phyloP scores from a whole-genome alignment of 1,140 invertebrate species.

The Tetramorium simillimum region DNA sequence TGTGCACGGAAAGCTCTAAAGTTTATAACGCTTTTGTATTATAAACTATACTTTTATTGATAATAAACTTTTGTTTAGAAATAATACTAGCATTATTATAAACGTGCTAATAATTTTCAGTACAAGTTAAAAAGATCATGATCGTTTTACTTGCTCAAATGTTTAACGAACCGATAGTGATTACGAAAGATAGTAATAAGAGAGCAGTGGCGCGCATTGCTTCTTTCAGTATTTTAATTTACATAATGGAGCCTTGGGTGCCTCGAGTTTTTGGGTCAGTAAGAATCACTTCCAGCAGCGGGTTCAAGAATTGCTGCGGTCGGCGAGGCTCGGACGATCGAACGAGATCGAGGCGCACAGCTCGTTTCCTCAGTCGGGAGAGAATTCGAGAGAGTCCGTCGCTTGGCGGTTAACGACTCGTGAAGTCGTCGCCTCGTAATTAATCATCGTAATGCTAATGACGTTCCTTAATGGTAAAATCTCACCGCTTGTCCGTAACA shows the following conservation, averaged over 20 bases:
- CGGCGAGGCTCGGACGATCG: slow-evolving; percentile 9
- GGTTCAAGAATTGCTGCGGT: slow-evolving; percentile 29
- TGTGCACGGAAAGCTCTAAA: neutral
- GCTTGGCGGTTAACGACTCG: slow-evolving; percentile 34
- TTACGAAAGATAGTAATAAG: slow-evolving; percentile 40
- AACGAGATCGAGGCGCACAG: slow-evolving; percentile 41
- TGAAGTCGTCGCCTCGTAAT: slow-evolving; percentile 57
- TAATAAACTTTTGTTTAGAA: neutral
- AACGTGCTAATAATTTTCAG: neutral
- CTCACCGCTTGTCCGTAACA: slow-evolving; percentile 19
- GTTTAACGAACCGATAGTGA: slow-evolving; percentile 45
- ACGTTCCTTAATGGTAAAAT: slow-evolving; percentile 43
- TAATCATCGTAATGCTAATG: slow-evolving; percentile 68
- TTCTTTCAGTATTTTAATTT: slow-evolving; percentile 55
- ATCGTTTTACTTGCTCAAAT: slow-evolving; percentile 1
- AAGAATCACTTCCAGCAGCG: slow-evolving; percentile 44
- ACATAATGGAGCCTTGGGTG: slow-evolving; percentile 33
- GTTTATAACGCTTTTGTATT: neutral
- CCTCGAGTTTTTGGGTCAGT: slow-evolving; percentile 43
- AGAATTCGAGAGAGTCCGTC: slow-evolving; percentile 34
- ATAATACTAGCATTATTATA: neutral
- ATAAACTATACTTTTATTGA: neutral
- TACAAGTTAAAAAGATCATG: neutral
- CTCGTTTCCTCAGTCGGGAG: slow-evolving; percentile 14
- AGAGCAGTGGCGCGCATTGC: slow-evolving; percentile 11